Evolutionary conservation across 2,113 vertebrate genomes (phyloP), one percentile per base, ranked within the genome.

Genomic region (Alectura lathami): DNA sequence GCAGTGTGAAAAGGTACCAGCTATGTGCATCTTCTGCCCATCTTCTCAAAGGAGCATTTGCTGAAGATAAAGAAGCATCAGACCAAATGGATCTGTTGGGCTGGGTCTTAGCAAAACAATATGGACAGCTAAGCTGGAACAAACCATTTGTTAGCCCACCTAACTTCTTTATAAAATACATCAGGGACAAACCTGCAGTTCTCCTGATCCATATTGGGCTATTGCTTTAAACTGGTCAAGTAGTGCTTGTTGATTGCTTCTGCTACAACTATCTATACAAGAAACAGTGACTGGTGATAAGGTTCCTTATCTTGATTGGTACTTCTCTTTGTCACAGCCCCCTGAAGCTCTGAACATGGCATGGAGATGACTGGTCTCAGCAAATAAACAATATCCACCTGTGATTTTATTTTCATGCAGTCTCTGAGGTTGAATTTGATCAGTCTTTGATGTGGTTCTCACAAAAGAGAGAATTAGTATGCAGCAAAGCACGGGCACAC

Each of bases 391-490:
- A 42, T 30, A 73, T 34, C 54, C 32, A 43, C 16, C 40, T 1
- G 0, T 72, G 51, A 56, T 75, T 70, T 77, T 67, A 74, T 94
- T 96, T 91, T 83, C 64, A 40, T 81, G 38, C 40, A 73, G 57
- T 40, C 43, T 79, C 86, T 84, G 48, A 88, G 76, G 83, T 64
- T 59, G 64, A 81, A 88, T 43, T 83, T 67, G 47, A 43, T 91
- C 64, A 70, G 26, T 67, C 32, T 89, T 88, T 95, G 68, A 94
- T 69, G 56, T 64, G 27, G 38, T 73, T 86, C 64, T 80, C 67
- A 77, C 38, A 76, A 76, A 94, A 10, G 18, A 91, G 17, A 87
- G 59, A 91, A 95, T 89, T 94, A 95, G 29, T 60, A 88, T 95
- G 67, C 87, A 95, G 70, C 21, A 74, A 91, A 93, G 84, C 13